Evolutionary conservation across 2,888 invertebrate species (phyloP), one percentile per base, ranked within the genome.

Genomic region (Caradrina kadenii): DNA sequence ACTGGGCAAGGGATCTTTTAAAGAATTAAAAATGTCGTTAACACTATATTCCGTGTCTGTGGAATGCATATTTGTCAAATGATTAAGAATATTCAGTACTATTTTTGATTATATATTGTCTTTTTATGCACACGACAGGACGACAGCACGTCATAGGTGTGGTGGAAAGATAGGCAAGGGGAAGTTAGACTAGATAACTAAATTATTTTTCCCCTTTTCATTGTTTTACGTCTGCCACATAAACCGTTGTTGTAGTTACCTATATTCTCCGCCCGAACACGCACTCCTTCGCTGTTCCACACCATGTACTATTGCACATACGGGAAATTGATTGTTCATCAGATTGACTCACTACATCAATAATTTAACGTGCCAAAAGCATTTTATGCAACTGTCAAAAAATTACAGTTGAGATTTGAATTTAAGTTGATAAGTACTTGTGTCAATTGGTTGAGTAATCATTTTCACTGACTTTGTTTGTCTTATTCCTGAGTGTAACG

Each of bases 401-500:
- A 50, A 6, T 3, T 0, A 49, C 31, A 31, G 11, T 31, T 42
- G n/a, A 10, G 1, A 8, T 26, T 58, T 21, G 15, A 69, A 42
- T 59, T 49, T n/a, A n/a, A 8, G 4, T n/a, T n/a, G 10, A 13
- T 8, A 6, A 17, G 2, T 45, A 11, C 39, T 13, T 39, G 39
- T 4, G 7, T 31, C 15, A 45, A 26, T 42, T 49, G 45, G n/a
- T 21, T 11, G 17, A 15, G 10, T 8, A 45, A 52, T 13, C 0
- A 17, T 19, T 61, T 69, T 19, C 15, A 8, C 15, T 17, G 11
- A 6, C 1, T 71, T 17, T 10, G 45, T 5, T 11, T n/a, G n/a
- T 19, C 2, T 45, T 49, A 17, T 10, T 17, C 3, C 62, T 22
- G 13, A 52, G n/a, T n/a, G 0, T 79, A 69, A 76, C n/a, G 22